Evolutionary conservation across 2,113 vertebrate species (phyloP), one percentile per base, ranked within the genome.

Genomic region (Corythornis vintsioides): DNA sequence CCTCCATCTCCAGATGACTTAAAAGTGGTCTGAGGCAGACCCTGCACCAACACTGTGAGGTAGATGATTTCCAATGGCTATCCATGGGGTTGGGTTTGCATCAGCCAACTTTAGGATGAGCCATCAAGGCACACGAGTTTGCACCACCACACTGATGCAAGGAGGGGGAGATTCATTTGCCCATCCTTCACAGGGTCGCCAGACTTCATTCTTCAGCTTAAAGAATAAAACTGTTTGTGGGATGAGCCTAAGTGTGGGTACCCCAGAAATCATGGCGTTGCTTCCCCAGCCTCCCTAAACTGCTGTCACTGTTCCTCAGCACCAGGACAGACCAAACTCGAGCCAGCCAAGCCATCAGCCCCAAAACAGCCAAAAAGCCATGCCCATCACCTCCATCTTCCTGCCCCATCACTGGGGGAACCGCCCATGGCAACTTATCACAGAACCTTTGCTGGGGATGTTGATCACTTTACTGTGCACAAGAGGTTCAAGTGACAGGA

Each of bases 401-500:
- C 18, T 29, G 45, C 15, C 17, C 35, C 40, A 40, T n/a, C 67
- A 22, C 65, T 65, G 65, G 15, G 5, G 38, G 38, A 38, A 38
- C 38, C 38, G 38, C 38, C 38, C 38, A 38, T 10, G 17, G 43
- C 33, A 56, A 43, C 35, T 88, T 29, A 6, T 61, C 86, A 82
- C 0, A 0, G 15, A 29, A 26, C 43, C 24, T 76, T 80, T 70
- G 35, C 33, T 88, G 67, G 24, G 26, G 20, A 47, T 31, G 31
- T 67, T 61, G 86, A 43, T 52, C 65, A 33, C 60, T 66, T 7
- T 24, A 31, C 8, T 53, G 17, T 2, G 1, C 43, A 40, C 60
- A 77, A 50, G 14, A 77, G 96, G 92, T 96, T 97, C 97, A 94
- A 96, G 96, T 50, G 77, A 61, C 73, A 93, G 81, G 88, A 95